A percentile compares a stretch with the other conserved stretches of the same genome.
phyloP scores from a whole-genome alignment of 2,797 vertebrate genomes.

The Pipistrellus pipistrellus region DNA sequence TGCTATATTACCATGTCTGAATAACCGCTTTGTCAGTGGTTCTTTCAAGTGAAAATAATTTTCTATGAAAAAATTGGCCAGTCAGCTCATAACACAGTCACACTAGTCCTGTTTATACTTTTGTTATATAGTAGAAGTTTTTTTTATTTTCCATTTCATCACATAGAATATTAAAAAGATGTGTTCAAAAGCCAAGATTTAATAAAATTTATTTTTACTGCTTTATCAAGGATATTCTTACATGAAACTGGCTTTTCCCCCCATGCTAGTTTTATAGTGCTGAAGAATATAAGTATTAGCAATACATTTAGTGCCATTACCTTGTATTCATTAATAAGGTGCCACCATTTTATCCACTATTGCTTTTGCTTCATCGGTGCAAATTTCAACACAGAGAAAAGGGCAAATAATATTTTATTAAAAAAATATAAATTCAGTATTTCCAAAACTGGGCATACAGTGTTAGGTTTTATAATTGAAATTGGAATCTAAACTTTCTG shows the following conservation, averaged over 20 bases:
- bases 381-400: not conserved
- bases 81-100: not conserved
- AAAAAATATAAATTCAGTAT: not conserved
- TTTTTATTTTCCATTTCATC: slow-evolving; percentile 14
- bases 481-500: slow-evolving; percentile 25
- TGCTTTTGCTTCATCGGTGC: not conserved
- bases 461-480: slow-evolving; percentile 55
- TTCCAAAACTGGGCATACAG: not conserved
- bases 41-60: slow-evolving; percentile 44
- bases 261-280: not conserved
- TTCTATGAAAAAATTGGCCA: not conserved
- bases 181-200: not conserved
- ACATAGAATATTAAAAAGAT: not conserved
- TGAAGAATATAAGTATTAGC: not conserved
- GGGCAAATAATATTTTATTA: slow-evolving; percentile 31
- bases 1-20: not conserved
- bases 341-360: not conserved
- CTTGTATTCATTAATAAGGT: not conserved
- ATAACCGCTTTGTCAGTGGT: not conserved
- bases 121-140: not conserved
- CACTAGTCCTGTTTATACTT: not conserved
- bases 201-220: not conserved
- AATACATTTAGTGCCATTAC: not conserved
- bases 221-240: slow-evolving; percentile 19
- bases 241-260: not conserved